Evolutionary conservation across 2,113 vertebrate genomes (phyloP), one percentile per base, ranked within the genome.

Genomic region (Bufo gargarizans): DNA sequence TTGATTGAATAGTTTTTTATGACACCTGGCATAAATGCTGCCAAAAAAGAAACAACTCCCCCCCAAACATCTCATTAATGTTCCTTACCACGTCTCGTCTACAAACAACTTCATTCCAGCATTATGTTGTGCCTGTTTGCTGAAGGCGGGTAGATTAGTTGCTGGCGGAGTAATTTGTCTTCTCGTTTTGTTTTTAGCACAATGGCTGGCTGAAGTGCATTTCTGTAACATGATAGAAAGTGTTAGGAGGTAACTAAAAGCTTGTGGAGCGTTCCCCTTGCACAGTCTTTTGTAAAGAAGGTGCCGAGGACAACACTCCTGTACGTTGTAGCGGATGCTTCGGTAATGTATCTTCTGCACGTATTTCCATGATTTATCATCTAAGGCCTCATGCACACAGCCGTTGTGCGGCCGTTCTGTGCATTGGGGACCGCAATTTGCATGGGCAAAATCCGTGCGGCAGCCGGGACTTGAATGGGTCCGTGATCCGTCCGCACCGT

Each of bases 121-220:
- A 10, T 47, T 76, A 17, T 76, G 79, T 45, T 2, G 58, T 50
- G 63, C n/a, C 16, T 88, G 55, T 88, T 88, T 88, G 86, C 55
- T 63, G 14, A 88, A 82, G 86, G 86, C 82, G 86, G 55, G 82
- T 20, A 67, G 69, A 71, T 47, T 69, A 61, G 79, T 83, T 72
- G 63, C 87, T 65, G 83, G 63, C 87, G 43, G 7, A 65, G 11
- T 78, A 3, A 78, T 88, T 77, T 19, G 56, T 77, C 87, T 88
- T 88, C 58, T 33, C 13, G 80, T 76, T 0, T 71, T 77, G 80
- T 77, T 72, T 49, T 43, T 22, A 58, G 20, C 53, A 84, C 82
- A 84, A 78, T 78, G 58, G 49, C 49, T 58, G 82, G 19, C 71
- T 63, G 20, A 13, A 45, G 80, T 43, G 9, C 55, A 76, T 71